Evolutionary conservation across 2,797 vertebrate genomes (phyloP).

Genomic region (Ctenosaura bakeri): DNA sequence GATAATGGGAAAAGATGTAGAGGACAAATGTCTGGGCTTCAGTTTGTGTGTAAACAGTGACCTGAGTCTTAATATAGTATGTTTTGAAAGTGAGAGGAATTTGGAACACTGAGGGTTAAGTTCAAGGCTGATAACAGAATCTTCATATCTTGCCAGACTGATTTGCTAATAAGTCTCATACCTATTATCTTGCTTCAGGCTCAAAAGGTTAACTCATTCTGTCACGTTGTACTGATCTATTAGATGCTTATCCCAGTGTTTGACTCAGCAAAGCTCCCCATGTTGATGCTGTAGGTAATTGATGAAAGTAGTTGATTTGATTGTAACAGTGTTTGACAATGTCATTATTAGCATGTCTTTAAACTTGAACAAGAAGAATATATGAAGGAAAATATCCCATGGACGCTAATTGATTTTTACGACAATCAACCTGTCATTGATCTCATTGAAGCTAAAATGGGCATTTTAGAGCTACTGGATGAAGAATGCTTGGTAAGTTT

Average conservation of each 20-base stretch:
- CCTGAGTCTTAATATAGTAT: background rate
- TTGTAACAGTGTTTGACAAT: slow-evolving; percentile 19
- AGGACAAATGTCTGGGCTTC: no score
- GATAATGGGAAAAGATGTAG: no score
- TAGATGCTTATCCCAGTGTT: background rate
- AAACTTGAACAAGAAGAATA: slow-evolving; percentile 99
- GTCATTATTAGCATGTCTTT: slow-evolving; percentile 91
- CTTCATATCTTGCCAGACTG: background rate
- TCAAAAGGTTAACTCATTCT: background rate
- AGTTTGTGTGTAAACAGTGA: background rate
- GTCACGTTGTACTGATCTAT: background rate
- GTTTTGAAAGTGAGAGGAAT: background rate
- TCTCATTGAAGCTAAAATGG: slow-evolving; percentile 98
- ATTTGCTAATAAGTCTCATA: background rate
- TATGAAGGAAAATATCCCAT: slow-evolving; percentile 97
- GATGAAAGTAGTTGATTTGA: background rate
- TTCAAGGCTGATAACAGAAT: background rate
- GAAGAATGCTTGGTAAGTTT: slow-evolving; percentile 94
- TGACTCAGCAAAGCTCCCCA: background rate
- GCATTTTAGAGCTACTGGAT: slow-evolving; percentile 95
- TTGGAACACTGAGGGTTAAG: background rate
- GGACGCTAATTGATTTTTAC: slow-evolving; percentile 98
- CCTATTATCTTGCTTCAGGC: background rate
- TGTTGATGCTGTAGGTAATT: background rate
- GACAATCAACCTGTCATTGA: slow-evolving; percentile 98